Base-by-base conservation (phyloP, 92 coral and sea anemone genomes). In the Umimayanthus kanabou region DNA sequence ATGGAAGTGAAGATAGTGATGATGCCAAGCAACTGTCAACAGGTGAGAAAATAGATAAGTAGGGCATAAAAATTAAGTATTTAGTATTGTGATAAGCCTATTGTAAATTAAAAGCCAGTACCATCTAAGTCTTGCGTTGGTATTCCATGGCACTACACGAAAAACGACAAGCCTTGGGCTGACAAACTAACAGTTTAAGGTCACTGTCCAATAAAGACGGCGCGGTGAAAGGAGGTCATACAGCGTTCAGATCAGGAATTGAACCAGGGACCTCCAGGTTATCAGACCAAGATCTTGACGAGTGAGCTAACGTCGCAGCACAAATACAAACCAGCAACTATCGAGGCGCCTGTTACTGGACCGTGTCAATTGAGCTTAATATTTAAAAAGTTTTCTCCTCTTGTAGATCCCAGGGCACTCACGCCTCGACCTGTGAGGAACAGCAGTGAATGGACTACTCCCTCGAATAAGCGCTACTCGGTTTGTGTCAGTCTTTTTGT, bases 401-500 rank as follows among this genome's bases (percentile, higher is more conserved):
- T 13, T 88, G 13, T 78, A 92, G 96, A 88, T 37, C 55, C 85
- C 8, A 81, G 82, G 53, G 40, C 29, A 7, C 33, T 53, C 9
- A 80, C 93, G 11, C 85, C 92, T 14, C 85, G 85, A 23, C 82
- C 74, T 15, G 91, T 65, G 80, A 70, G 67, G 78, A 85, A 89
- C 55, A 88, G 23, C 4, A 64, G 88, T 66, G 92, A 91, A 66
- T 95, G 96, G 98, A 95, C 94, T 40, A 85, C 93, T 11, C 88
- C 93, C 66, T 49, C 91, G 4, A 58, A 84, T 7, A 88, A 76
- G 75, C 90, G 90, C 69, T 95, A 93, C 79, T 88, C 96, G 2
- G 87, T 95, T 9, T 88, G 90, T 39, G 93, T 95, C 61, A 95
- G 96, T 76, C 96, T 96, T 4, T 95, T 49, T 79, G 89, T 95